Conservation (phyloP, 2,888 invertebrate genomes). For the Stenoptilia bipunctidactyla region DNA sequence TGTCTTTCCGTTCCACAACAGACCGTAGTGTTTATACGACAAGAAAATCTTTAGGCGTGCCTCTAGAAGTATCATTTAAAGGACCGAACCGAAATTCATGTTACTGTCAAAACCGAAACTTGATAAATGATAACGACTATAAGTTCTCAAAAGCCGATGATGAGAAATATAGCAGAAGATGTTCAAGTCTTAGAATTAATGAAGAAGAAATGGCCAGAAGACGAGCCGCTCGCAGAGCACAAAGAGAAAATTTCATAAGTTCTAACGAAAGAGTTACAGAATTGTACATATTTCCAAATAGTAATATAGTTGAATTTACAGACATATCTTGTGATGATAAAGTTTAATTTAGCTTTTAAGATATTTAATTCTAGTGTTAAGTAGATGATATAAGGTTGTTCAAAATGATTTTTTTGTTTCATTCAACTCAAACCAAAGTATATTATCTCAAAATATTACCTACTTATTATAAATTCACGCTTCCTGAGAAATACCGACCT, state of each 20-base stretch:
- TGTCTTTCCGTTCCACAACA: conserved; percentile 56
- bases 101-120: conserved; percentile 33
- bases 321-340: conserved; percentile 55
- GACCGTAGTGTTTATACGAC: conserved; percentile 45
- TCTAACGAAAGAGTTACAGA: conserved; percentile 52
- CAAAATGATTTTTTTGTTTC: no score
- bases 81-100: conserved; percentile 36
- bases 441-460: no score
- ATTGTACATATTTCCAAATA: conserved; percentile 59
- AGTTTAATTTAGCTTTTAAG: conserved; percentile 27
- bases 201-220: conserved; percentile 22
- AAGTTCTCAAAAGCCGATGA: conserved; percentile 25
- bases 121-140: conserved; percentile 32
- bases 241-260: conserved; percentile 32
- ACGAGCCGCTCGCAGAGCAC: conserved; percentile 24
- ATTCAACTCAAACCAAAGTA: no score
- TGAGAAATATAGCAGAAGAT: conserved; percentile 31
- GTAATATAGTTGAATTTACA: conserved; percentile 57
- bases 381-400: no score
- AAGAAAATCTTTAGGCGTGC: conserved; percentile 43
- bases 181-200: conserved; percentile 26
- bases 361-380: no score
- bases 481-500: no score
- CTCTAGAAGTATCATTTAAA: conserved; percentile 32
- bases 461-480: no score